These are phyloP conservation scores for Galendromus occidentalis DNA, from an alignment of 1,140 invertebrate genomes.

Conservation along the genomic window DNA sequence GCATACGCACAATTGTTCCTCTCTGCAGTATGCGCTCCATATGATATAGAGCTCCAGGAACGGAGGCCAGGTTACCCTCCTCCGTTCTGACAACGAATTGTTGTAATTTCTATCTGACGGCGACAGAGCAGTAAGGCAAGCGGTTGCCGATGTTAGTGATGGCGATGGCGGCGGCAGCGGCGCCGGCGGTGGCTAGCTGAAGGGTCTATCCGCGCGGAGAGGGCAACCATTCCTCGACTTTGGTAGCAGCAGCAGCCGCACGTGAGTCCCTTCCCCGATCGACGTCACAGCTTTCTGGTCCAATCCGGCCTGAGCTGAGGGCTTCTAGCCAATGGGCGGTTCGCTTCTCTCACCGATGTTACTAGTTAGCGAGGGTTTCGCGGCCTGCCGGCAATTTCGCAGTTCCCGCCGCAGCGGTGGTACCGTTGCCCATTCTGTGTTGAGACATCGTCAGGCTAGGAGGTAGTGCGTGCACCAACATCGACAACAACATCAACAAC, in stretches of 20 bases:
- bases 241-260: no score
- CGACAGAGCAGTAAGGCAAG: no score
- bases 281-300: conserved; percentile 10
- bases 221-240: not conserved
- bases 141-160: not conserved
- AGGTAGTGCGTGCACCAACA: not conserved
- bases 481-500: not conserved
- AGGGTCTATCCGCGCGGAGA: not conserved
- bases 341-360: not conserved
- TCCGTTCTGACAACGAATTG: no score
- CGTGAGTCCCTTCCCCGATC: not conserved
- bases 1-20: no score
- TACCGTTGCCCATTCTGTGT: conserved; percentile 10
- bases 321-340: conserved; percentile 5
- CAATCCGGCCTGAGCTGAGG: not conserved
- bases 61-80: no score
- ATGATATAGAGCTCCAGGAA: no score
- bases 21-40: no score
- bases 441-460: conserved; percentile 10
- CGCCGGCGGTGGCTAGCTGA: not conserved
- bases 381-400: conserved; percentile 4
- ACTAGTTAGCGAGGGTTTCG: conserved; percentile 10
- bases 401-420: not conserved
- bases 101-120: no score
- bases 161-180: not conserved